These are phyloP conservation scores for Drosophila parvula DNA, from an alignment of 1,140 invertebrate species.

Conservation along the genomic window DNA sequence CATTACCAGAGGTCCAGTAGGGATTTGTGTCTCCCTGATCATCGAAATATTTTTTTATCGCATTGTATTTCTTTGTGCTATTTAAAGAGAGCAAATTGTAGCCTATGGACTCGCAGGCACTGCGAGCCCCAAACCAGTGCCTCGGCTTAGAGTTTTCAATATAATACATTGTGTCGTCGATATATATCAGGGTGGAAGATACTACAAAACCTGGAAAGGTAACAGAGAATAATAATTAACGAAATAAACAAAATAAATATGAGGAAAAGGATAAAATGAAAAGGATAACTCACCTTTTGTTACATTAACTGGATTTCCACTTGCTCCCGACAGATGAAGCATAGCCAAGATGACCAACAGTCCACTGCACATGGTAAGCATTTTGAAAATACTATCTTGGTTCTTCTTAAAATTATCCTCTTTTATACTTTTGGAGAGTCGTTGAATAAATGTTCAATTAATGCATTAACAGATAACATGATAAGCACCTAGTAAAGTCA, in stretches of 20 bases:
- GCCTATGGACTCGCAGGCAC: conserved; percentile 8
- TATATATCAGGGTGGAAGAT: not conserved
- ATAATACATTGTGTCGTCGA: conserved; percentile 1
- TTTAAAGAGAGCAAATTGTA: conserved; percentile 17
- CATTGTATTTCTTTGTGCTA: not conserved
- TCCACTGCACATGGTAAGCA: not conserved
- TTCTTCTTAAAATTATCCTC: not conserved
- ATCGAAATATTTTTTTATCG: conserved; percentile 8
- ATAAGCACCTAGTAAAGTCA: not conserved
- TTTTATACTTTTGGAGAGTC: conserved; percentile 3
- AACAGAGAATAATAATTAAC: not conserved
- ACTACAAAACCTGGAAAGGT: not conserved
- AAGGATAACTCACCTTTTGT: not conserved
- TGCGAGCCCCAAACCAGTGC: conserved; percentile 35
- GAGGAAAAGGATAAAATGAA: not conserved
- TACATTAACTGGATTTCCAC: too few species aligned
- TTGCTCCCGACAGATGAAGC: not conserved
- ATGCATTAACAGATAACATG: not conserved
- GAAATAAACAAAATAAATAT: not conserved
- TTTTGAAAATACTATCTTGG: not conserved
- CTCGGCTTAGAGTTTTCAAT: not conserved
- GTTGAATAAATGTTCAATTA: not conserved
- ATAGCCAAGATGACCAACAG: not conserved
- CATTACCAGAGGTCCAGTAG: conserved; percentile 39
- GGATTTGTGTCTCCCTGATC: not conserved